Base-by-base conservation (phyloP, 2,113 vertebrate genomes). In the Triplophysa tibetana region DNA sequence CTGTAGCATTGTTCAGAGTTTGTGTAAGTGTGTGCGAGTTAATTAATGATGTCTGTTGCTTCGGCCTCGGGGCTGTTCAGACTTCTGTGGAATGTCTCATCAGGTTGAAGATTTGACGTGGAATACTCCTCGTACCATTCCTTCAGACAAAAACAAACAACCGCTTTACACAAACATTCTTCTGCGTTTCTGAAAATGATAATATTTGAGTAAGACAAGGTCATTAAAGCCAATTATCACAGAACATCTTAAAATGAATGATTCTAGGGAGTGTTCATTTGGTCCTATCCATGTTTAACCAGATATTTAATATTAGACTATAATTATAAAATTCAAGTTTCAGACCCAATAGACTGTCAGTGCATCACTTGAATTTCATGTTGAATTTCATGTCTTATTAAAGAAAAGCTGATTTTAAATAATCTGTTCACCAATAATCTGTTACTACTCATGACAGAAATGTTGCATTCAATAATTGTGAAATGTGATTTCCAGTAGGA, bases 71-170 rank as follows among this genome's bases (percentile, higher is more conserved):
- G 87, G 74, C 81, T 87, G 77, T 94, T 90, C 63, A 85, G 75
- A 12, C 86, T 85, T 50, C 10, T 90, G 79, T 75, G 91, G 0
- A 80, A 67, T 38, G 75, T 84, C 82, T 84, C 83, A 77, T 92
- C 93, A 2, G 83, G 54, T 62, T 94, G 90, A 23, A 94, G 91
- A 69, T 92, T 94, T 81, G 94, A 90, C 56, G 88, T 91, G 52
- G 96, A 93, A 54, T 95, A 96, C 77, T 99, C 96, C 75, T 94
- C 91, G 45, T 96, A 98, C 97, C 98, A 99, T 85, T 97, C 97
- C 96, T 96, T 78, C 4, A 58, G 79, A 79, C 85, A 80, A 10
- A 33, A 83, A 63, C 19, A 81, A 56, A 4, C 26, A 70, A 14
- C 26, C 21, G 33, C 14, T 72, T n/a, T 61, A 78, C 21, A 48